Conservation (phyloP, 2,113 vertebrate genomes). For the Numenius arquata region DNA sequence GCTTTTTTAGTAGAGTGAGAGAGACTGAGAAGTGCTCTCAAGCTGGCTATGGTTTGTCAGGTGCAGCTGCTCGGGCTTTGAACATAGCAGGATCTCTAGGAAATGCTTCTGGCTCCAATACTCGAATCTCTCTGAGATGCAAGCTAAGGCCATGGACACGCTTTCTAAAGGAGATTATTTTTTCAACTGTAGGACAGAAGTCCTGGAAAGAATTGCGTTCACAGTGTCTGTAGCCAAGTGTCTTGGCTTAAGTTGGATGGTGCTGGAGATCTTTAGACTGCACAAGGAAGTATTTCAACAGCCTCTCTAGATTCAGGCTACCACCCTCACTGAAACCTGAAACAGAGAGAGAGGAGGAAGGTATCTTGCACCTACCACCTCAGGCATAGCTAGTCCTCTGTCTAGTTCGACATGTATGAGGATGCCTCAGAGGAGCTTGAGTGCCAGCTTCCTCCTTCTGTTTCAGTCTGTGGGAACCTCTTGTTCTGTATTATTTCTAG, state of each 20-base stretch:
- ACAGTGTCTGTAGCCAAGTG: not conserved
- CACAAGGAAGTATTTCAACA: not conserved
- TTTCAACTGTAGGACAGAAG: conserved; percentile 11
- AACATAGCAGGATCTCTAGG: not conserved
- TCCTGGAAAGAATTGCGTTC: conserved; percentile 9
- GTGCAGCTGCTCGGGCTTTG: conserved; percentile 6
- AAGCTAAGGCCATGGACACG: not conserved
- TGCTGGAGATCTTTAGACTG: not conserved
- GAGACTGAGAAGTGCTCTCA: not conserved
- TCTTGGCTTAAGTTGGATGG: conserved; percentile 6
- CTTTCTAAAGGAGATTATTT: conserved; percentile 33
- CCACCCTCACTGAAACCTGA: not conserved
- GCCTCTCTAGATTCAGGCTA: not conserved
- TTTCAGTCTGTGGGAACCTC: not conserved
- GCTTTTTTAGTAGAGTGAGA: not conserved
- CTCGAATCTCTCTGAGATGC: not conserved
- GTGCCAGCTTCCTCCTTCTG: not conserved
- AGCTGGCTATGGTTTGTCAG: conserved; percentile 25
- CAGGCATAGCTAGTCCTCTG: not conserved
- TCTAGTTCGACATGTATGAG: not conserved
- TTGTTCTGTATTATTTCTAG: not conserved
- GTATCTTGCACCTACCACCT: not conserved
- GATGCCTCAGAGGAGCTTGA: not conserved
- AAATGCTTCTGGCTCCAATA: conserved; percentile 29
- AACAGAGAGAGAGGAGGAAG: not conserved